These are phyloP conservation scores for Chelon auratus DNA, from an alignment of 2,797 vertebrate species.

Conservation along the genomic window DNA sequence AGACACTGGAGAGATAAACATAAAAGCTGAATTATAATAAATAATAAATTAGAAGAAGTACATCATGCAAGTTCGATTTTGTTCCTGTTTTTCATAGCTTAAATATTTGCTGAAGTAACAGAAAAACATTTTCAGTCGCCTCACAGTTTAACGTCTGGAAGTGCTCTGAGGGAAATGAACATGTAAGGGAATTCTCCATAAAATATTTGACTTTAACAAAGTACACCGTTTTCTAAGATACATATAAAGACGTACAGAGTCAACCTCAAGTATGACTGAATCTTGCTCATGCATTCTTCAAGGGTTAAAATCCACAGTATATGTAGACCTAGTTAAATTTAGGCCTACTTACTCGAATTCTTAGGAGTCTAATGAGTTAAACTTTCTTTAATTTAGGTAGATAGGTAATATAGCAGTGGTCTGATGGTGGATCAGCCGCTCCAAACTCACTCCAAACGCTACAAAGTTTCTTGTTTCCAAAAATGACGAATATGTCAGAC, in stretches of 20 bases:
- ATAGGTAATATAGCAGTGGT: too few species aligned
- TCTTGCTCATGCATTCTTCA: neutral
- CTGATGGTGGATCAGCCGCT: too few species aligned
- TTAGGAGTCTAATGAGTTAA: too few species aligned
- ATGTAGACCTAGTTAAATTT: neutral
- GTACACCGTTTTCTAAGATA: neutral
- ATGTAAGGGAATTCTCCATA: neutral
- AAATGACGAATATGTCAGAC: too few species aligned
- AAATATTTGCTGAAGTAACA: slow-evolving; percentile 51
- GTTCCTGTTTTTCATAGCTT: slow-evolving; percentile 44
- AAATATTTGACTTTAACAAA: neutral
- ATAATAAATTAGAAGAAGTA: slow-evolving; percentile 43
- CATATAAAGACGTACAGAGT: neutral
- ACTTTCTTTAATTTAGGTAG: too few species aligned
- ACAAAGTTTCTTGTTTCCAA: too few species aligned
- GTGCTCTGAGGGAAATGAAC: slow-evolving; percentile 10
- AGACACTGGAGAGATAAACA: slow-evolving; percentile 40
- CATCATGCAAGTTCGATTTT: slow-evolving; percentile 27
- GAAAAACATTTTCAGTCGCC: slow-evolving; percentile 30
- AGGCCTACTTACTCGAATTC: neutral
- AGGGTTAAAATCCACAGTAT: neutral
- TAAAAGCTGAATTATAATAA: slow-evolving; percentile 42
- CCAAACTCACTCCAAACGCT: too few species aligned
- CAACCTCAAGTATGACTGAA: neutral
- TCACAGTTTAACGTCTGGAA: neutral